A percentile compares a stretch with the other conserved stretches of the same genome.
Evolutionary conservation across 2,113 vertebrate genomes (phyloP).

Genomic region (Pachyramphus minor): DNA sequence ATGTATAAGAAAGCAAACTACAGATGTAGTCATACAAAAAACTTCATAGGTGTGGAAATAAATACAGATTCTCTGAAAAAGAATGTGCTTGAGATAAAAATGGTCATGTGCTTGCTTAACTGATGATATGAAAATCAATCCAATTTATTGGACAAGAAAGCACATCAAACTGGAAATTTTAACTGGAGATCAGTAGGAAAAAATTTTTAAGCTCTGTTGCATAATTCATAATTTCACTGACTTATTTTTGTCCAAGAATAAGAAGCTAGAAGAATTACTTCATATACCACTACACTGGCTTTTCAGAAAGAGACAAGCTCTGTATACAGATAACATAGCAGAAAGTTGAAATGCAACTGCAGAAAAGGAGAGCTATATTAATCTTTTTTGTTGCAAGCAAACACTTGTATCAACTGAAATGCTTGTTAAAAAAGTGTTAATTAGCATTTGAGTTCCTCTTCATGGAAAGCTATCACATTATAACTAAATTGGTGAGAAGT

Average conservation of each 20-base stretch:
- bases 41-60: background rate
- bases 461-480: background rate
- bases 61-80: background rate
- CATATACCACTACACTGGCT: background rate
- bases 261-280: background rate
- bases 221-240: background rate
- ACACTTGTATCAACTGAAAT: background rate
- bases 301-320: background rate
- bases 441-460: background rate
- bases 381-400: background rate
- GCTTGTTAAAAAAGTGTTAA: background rate
- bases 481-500: constrained; percentile 10
- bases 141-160: background rate
- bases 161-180: background rate
- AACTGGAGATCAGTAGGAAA: background rate
- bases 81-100: background rate
- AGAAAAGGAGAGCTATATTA: background rate
- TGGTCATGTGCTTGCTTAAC: background rate
- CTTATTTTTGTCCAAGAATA: background rate
- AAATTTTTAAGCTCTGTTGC: background rate
- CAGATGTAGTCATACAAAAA: background rate
- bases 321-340: background rate
- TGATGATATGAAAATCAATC: background rate
- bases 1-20: background rate
- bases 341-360: background rate